Base-by-base conservation (phyloP, 2,888 invertebrate genomes). In the Amitus sp. region DNA sequence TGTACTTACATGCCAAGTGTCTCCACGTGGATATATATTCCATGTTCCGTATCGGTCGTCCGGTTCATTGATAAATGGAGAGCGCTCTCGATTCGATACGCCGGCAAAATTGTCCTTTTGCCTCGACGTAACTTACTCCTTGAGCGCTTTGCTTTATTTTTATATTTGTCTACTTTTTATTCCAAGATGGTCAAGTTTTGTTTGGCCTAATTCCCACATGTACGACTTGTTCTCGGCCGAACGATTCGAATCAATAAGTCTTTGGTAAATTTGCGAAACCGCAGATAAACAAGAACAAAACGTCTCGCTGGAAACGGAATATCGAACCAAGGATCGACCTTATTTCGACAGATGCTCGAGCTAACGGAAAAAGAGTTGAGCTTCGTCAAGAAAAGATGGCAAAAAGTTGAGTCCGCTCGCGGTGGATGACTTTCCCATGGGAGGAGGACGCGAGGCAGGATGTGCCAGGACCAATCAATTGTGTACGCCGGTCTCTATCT, bases 391-490 rank as follows among this genome's bases (percentile, higher is more conserved):
- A 47, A 64, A 68, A 66, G 65, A 55, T 58, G 58, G 50, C 64
- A 67, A 67, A 67, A 65, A 67, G 60, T 55, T 43, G 57, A 59
- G 45, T 62, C 47, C 64, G 65, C 67, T 72, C 70, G 72, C 73
- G 69, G 72, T 74, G 73, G 70, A 77, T 74, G 78, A 78, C 76
- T 80, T 80, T 80, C 80, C 77, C 79, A 79, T 80, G 79, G 72
- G 67, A 64, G 70, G 73, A 70, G 72, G 70, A 69, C 68, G 73
- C 67, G 72, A 72, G 72, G 74, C 74, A 79, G 78, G 80, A 79
- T 78, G 73, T 76, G 74, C 79, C 79, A 79, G 79, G 79, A 80
- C 80, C 78, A 78, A 80, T 80, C 80, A 79, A 80, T 80, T 79
- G 79, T 77, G 71, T 71, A 80, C 79, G 79, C 80, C 73, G 76